Evolutionary conservation across 2,797 vertebrate genomes (phyloP).

Genomic region (Girardinus metallicus): DNA sequence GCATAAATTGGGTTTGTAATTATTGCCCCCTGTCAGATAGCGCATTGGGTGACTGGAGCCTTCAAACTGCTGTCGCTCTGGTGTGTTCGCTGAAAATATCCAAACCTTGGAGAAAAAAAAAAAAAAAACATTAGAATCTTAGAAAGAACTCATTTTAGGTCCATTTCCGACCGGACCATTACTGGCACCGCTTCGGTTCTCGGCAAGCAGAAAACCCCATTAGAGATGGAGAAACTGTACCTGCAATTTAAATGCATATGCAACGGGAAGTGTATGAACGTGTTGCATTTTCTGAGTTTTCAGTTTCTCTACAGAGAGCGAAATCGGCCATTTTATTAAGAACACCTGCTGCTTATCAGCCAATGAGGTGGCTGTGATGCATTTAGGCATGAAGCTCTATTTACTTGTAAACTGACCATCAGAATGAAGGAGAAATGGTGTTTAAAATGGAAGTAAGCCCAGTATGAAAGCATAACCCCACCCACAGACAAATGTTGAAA

Average conservation of each 20-base stretch:
- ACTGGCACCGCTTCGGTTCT: neutral
- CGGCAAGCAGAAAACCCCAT: slow-evolving; percentile 9
- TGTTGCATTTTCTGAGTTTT: neutral
- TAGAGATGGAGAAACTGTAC: neutral
- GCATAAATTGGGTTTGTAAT: neutral
- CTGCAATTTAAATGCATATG: neutral
- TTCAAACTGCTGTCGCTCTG: neutral
- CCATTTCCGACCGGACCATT: neutral
- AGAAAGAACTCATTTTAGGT: neutral
- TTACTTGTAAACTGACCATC: neutral
- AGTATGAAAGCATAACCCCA: no score
- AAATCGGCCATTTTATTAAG: neutral
- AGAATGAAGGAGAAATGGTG: neutral
- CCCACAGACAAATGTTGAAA: neutral
- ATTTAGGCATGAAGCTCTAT: neutral
- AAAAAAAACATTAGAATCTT: neutral
- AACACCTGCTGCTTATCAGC: neutral
- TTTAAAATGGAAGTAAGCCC: neutral
- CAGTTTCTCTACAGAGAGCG: neutral
- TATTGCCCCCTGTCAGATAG: neutral
- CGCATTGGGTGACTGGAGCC: no score
- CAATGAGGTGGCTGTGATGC: neutral
- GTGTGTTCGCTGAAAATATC: slow-evolving; percentile 5
- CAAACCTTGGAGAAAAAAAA: neutral
- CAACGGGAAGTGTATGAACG: neutral